Evolutionary conservation across 2,797 vertebrate genomes (phyloP).

Genomic region (Artibeus jamaicensis): DNA sequence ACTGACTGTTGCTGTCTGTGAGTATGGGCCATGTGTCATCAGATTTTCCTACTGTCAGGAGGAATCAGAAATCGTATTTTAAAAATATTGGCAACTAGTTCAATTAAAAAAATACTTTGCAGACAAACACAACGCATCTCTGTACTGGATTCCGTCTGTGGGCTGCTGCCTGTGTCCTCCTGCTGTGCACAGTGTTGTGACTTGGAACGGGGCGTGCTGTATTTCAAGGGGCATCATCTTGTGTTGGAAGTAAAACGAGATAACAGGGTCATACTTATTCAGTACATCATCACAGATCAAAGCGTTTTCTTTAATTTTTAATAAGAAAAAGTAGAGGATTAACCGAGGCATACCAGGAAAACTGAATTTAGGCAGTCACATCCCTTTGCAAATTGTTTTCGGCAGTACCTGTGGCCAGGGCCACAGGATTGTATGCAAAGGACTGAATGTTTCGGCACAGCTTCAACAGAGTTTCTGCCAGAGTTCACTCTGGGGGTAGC

Average conservation of each 20-base stretch:
- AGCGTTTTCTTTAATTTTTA: constrained; percentile 52
- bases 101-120: neutral
- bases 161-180: neutral
- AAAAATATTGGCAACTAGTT: constrained; percentile 8
- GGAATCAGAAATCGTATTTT: constrained; percentile 10
- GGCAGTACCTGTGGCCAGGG: neutral
- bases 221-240: constrained; percentile 18
- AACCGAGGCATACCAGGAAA: neutral
- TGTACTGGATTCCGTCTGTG: neutral
- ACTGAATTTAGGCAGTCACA: neutral
- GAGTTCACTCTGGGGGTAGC: neutral
- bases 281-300: constrained; percentile 39
- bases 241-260: constrained; percentile 34
- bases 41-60: neutral
- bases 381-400: constrained; percentile 12
- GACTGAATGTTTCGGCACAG: neutral
- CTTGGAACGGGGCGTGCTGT: neutral
- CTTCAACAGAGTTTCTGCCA: neutral
- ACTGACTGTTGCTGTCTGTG: neutral
- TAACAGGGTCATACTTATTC: neutral
- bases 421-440: neutral
- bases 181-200: neutral
- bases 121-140: neutral
- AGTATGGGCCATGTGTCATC: neutral
- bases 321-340: constrained; percentile 47